phyloP scores from a whole-genome alignment of 2,113 vertebrate genomes.

The Corydoras maculifer region DNA sequence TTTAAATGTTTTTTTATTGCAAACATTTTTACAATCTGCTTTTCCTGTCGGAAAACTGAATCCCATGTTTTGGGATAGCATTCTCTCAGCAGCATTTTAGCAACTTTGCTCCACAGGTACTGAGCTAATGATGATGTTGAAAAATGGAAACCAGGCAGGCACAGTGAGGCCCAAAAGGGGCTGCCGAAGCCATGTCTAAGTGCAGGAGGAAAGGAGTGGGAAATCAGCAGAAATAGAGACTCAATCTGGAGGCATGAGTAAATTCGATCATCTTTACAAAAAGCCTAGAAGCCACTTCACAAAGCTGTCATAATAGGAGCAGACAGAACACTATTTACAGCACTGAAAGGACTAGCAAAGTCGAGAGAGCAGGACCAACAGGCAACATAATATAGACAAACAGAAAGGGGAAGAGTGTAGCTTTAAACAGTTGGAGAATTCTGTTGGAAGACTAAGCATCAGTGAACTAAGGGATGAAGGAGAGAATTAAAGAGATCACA shows the following conservation, averaged over 20 bases:
- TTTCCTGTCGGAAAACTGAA: background rate
- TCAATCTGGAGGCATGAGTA: background rate
- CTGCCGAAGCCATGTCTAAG: background rate
- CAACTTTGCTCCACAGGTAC: background rate
- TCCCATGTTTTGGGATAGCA: no score
- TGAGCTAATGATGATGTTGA: background rate
- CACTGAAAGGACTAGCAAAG: background rate
- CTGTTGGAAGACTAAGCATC: background rate
- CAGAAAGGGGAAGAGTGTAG: background rate
- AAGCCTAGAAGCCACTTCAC: no score
- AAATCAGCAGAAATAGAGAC: background rate
- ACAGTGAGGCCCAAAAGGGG: no score
- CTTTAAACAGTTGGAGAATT: slow-evolving; percentile 1
- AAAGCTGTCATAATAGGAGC: no score
- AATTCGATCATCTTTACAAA: no score
- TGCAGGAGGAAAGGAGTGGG: background rate
- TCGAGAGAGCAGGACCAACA: background rate
- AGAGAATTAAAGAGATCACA: background rate
- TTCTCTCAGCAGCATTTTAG: background rate
- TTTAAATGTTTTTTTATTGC: no score
- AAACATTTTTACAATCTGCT: slow-evolving; percentile 8
- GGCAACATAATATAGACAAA: background rate
- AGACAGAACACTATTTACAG: background rate
- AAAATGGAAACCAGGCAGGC: background rate
- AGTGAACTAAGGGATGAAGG: slow-evolving; percentile 1